A percentile compares a stretch with the other conserved stretches of the same genome.
Conservation (phyloP, 2,888 invertebrate genomes). For the Lacanobia oleracea region DNA sequence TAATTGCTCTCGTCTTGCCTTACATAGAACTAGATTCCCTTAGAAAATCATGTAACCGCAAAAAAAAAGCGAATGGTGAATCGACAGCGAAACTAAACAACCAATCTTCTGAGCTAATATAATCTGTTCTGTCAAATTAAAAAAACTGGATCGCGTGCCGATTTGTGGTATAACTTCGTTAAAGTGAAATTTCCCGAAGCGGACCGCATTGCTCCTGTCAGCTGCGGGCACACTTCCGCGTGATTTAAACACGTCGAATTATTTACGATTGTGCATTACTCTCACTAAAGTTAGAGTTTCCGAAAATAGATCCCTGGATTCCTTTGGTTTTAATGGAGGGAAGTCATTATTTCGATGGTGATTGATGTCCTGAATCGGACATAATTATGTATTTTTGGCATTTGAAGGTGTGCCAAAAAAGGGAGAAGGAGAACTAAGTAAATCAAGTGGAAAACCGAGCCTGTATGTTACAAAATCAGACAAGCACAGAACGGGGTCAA, state of each 20-base stretch:
- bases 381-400: constrained; percentile 45
- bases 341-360: constrained; percentile 53
- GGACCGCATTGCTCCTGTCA: constrained; percentile 71
- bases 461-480: constrained; percentile 47
- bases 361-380: constrained; percentile 41
- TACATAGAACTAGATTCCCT: constrained; percentile 65
- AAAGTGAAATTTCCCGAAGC: constrained; percentile 74
- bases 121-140: constrained; percentile 48
- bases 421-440: constrained; percentile 14
- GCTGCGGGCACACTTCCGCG: constrained; percentile 69
- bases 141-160: constrained; percentile 71
- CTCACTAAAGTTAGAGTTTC: constrained; percentile 64
- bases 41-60: constrained; percentile 59
- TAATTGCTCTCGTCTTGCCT: constrained; percentile 80
- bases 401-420: constrained; percentile 60
- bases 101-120: constrained; percentile 47
- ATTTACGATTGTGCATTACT: constrained; percentile 65
- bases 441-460: constrained; percentile 26
- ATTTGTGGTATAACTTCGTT: constrained; percentile 67
- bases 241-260: constrained; percentile 67
- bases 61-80: constrained; percentile 44
- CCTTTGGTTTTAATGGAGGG: constrained; percentile 23
- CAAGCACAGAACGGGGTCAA: constrained; percentile 50
- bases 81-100: constrained; percentile 52
- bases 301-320: constrained; percentile 56